phyloP scores from a whole-genome alignment of 2,797 vertebrate genomes.

The Uromys caudimaculatus region DNA sequence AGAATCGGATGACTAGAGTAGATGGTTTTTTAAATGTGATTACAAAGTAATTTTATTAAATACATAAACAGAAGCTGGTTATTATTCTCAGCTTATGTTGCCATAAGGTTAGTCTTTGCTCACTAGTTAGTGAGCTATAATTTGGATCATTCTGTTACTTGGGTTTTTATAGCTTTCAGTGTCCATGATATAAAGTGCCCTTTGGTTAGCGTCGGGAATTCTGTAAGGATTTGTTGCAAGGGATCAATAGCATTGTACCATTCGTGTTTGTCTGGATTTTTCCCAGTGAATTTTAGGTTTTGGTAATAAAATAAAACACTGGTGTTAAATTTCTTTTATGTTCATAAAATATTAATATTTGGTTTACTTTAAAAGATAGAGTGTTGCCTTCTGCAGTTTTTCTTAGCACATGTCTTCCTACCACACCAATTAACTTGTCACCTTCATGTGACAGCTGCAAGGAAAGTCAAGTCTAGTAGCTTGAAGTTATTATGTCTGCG shows the following conservation, averaged over 20 bases:
- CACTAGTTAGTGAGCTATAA: background rate
- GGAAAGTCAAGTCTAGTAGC: background rate
- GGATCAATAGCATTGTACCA: background rate
- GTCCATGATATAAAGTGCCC: background rate
- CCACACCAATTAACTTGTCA: background rate
- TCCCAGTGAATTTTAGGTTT: conserved; percentile 14
- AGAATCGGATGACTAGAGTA: conserved; percentile 1
- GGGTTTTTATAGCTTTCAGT: background rate
- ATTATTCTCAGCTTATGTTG: conserved; percentile 8
- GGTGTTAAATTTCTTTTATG: conserved; percentile 26
- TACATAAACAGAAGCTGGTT: background rate
- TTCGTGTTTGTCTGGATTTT: conserved; percentile 5
- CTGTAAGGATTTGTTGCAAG: conserved; percentile 1
- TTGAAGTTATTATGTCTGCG: conserved; percentile 2
- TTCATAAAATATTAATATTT: conserved; percentile 20
- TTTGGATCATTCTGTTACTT: conserved; percentile 9
- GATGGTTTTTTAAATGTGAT: background rate
- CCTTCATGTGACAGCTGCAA: background rate
- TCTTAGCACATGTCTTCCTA: background rate
- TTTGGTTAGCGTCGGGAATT: conserved; percentile 15
- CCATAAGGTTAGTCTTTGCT: background rate
- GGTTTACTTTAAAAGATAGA: conserved; percentile 39
- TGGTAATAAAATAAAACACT: background rate
- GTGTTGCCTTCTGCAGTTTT: conserved; percentile 14
- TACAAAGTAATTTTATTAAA: background rate